Percentiles rank a stretch among this genome's conserved stretches.
phyloP scores from a whole-genome alignment of 2,888 invertebrate species.

The Epiblema foenella region DNA sequence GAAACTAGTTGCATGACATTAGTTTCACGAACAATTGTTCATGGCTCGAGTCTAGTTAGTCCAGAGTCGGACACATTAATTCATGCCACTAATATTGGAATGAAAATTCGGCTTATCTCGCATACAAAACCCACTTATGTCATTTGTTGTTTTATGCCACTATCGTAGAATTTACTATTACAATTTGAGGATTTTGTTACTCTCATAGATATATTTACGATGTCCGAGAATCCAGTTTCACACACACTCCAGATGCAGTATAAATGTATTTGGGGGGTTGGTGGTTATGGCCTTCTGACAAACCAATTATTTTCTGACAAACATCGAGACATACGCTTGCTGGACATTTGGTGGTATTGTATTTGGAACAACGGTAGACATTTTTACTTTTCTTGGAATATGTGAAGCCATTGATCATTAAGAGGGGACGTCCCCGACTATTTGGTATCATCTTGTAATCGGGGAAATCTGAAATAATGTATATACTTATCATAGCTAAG shows the following conservation, averaged over 20 bases:
- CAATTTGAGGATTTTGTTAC: neutral
- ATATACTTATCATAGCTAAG: neutral
- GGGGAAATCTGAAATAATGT: constrained; percentile 11
- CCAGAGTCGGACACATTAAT: too few relatives aligned
- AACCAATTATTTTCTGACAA: neutral
- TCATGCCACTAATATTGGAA: neutral
- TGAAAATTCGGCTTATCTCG: neutral
- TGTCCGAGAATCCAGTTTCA: neutral
- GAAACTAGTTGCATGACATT: too few relatives aligned
- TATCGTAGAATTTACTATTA: neutral
- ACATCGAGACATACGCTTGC: constrained; percentile 2
- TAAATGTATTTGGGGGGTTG: neutral
- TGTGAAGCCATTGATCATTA: constrained; percentile 17
- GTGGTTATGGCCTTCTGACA: constrained; percentile 16
- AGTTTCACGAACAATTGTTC: too few relatives aligned
- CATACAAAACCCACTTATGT: neutral
- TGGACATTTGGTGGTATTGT: constrained; percentile 12
- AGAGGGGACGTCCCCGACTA: neutral
- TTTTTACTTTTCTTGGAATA: constrained; percentile 22
- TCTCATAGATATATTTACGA: neutral
- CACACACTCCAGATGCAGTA: constrained; percentile 1
- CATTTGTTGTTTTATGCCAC: neutral
- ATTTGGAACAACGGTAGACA: constrained; percentile 20
- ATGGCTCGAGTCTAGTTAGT: too few relatives aligned
- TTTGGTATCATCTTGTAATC: constrained; percentile 17